Evolutionary conservation across 2,888 invertebrate species (phyloP), one percentile per base, ranked within the genome.

Genomic region (Rhimphoctona megacephalus): DNA sequence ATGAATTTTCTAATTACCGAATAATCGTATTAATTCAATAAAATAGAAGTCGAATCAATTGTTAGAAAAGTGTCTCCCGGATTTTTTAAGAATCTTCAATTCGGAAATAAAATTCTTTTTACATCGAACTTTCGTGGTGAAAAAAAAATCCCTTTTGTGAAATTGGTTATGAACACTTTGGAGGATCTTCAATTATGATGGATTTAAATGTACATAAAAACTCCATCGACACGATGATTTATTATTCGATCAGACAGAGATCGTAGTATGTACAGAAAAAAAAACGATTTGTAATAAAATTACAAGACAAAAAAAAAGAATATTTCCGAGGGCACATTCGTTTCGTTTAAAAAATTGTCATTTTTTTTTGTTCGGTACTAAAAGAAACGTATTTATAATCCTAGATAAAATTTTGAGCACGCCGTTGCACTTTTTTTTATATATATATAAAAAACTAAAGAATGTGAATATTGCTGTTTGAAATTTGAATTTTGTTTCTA

Each of bases 261-360:
- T 67, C 39, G 52, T 70, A 79, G 82, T 54, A 79, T 85, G 83
- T 87, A 85, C 83, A 83, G 79, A 81, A 74, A 52, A 43, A 81
- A 83, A 76, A 64, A 30, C n/a, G 69, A 57, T 83, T 79, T 54
- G 79, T 85, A 82, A 85, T 82, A 85, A 82, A 82, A 85, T 70
- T 70, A 52, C 66, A 22, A 77, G 43, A 30, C 30, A 46, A 73
- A 73, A 36, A 54, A 36, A 9, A n/a, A 14, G 14, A 9, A 22
- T 25, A 52, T 72, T 11, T 77, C 36, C 30, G 61, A 30, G 61
- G 17, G 61, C 14, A 17, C 17, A 30, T 30, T 61, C 17, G 30
- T 72, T 52, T n/a, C 69, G 33, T 36, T 54, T 52, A 0, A 9
- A 54, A 54, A 72, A 11, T 17, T 52, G 49, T 19, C 7, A 1